phyloP scores from a whole-genome alignment of 2,113 vertebrate species.

The Corydoras sp. region DNA sequence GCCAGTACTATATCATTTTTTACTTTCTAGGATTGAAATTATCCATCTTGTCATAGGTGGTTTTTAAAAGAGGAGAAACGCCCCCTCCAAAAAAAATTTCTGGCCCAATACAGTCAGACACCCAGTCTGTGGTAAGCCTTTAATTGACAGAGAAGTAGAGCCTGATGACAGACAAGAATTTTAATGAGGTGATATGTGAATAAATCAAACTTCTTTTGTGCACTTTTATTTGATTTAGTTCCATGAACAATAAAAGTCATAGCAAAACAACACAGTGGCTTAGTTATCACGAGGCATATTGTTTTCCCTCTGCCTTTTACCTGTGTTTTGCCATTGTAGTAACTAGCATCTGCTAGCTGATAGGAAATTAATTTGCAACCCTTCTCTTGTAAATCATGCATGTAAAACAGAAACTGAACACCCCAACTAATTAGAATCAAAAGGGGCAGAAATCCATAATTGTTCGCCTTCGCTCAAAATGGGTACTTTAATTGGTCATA shows the following conservation, averaged over 20 bases:
- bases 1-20: too few species aligned
- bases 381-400: conserved; percentile 65
- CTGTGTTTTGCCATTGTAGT: conserved; percentile 56
- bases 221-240: conserved; percentile 28
- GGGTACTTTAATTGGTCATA: conserved; percentile 73
- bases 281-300: conserved; percentile 28
- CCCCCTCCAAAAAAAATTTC: conserved; percentile 32
- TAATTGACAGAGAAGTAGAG: conserved; percentile 35
- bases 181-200: conserved; percentile 45
- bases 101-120: conserved; percentile 43
- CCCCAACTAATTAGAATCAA: conserved; percentile 76
- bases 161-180: conserved; percentile 43
- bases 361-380: conserved; percentile 69
- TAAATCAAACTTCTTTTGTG: conserved; percentile 38
- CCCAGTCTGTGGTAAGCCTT: conserved; percentile 35
- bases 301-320: conserved; percentile 47
- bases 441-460: conserved; percentile 67
- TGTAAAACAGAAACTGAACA: conserved; percentile 68
- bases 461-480: conserved; percentile 70
- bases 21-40: conserved; percentile 4
- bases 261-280: conserved; percentile 26
- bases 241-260: conserved; percentile 14
- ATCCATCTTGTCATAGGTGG: conserved; percentile 23
- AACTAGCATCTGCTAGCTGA: conserved; percentile 67
- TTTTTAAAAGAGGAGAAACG: conserved; percentile 34